phyloP scores from a whole-genome alignment of 2,113 vertebrate species.

The Pterophyllum scalare region DNA sequence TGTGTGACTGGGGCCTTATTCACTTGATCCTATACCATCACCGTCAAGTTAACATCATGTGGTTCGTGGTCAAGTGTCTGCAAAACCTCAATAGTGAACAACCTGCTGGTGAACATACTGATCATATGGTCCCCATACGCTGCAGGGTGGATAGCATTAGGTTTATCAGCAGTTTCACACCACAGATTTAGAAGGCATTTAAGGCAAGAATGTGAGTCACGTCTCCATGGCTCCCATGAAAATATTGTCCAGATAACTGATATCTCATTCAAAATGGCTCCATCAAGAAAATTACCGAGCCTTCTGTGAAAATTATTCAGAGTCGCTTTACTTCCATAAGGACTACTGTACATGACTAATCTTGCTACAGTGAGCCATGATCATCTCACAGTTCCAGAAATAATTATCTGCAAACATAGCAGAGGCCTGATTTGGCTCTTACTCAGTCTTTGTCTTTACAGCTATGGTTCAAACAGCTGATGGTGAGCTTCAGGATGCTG shows the following conservation, averaged over 20 bases:
- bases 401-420: not conserved
- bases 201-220: not conserved
- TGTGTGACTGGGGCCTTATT: too few relatives aligned
- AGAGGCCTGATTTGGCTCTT: not conserved
- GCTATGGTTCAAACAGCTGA: conserved; percentile 74
- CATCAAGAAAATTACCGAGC: not conserved
- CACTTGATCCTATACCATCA: too few relatives aligned
- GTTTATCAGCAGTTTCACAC: too few relatives aligned
- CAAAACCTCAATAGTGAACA: too few relatives aligned
- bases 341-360: not conserved
- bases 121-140: too few relatives aligned
- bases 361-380: not conserved
- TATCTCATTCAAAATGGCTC: not conserved
- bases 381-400: not conserved
- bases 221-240: not conserved
- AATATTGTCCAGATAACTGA: too few relatives aligned
- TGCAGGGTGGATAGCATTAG: too few relatives aligned
- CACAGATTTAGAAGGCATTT: too few relatives aligned
- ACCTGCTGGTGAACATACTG: too few relatives aligned
- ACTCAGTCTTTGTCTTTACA: conserved; percentile 45
- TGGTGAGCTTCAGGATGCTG: conserved; percentile 78
- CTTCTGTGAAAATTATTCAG: not conserved
- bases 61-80: too few relatives aligned
- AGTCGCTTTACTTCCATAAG: not conserved
- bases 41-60: too few relatives aligned